These are phyloP conservation scores for Nautilus pompilius DNA, from an alignment of 1,140 invertebrate genomes.

Conservation along the genomic window DNA sequence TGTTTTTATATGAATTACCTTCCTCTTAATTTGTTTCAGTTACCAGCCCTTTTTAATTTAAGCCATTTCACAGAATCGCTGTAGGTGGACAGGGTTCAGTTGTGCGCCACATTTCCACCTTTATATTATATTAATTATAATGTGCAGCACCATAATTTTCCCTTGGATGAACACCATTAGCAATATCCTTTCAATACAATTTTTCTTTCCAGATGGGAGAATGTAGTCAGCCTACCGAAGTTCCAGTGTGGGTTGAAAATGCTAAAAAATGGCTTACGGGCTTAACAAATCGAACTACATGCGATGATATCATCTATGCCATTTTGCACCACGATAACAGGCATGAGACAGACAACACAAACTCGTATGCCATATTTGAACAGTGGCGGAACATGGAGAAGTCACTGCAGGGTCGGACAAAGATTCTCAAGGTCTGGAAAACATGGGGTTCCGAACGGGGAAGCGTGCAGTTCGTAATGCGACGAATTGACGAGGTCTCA, in stretches of 20 bases:
- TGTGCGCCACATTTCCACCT: too few relatives aligned
- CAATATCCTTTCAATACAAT: not conserved
- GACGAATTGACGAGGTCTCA: constrained; percentile 41
- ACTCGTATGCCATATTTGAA: constrained; percentile 49
- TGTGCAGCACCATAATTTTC: not conserved
- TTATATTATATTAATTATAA: not conserved
- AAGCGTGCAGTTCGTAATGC: constrained; percentile 63
- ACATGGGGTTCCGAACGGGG: constrained; percentile 72
- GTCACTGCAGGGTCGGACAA: constrained; percentile 66
- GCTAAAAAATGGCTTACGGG: constrained; percentile 77
- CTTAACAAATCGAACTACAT: constrained; percentile 71
- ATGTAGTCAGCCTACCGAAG: constrained; percentile 55
- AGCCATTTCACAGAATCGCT: too few relatives aligned
- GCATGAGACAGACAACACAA: constrained; percentile 41
- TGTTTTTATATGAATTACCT: too few relatives aligned
- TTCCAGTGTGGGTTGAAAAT: constrained; percentile 74
- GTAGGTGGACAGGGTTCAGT: too few relatives aligned
- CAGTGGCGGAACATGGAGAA: constrained; percentile 65
- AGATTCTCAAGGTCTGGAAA: constrained; percentile 71
- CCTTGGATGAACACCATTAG: not conserved
- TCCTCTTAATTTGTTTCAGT: too few relatives aligned
- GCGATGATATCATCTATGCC: constrained; percentile 72
- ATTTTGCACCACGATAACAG: constrained; percentile 57
- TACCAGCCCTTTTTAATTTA: too few relatives aligned
- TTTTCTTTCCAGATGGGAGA: too few relatives aligned